These are phyloP conservation scores for Indicator indicator DNA, from an alignment of 2,113 vertebrate species.

Conservation along the genomic window DNA sequence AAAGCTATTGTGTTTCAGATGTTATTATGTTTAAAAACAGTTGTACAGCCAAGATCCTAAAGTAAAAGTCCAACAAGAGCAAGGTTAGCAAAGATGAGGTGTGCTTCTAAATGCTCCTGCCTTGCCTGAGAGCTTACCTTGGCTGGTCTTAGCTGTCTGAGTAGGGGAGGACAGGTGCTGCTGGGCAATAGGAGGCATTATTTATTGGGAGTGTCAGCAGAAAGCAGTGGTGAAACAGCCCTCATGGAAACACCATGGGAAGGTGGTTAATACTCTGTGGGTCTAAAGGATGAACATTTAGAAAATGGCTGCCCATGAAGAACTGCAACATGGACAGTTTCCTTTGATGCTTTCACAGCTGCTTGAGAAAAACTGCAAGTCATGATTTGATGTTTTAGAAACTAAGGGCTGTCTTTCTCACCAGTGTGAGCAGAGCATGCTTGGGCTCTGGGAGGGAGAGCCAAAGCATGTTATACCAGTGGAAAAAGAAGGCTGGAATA, in stretches of 20 bases:
- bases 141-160: background rate
- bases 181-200: background rate
- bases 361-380: background rate
- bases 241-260: background rate
- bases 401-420: background rate
- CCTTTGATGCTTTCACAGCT: background rate
- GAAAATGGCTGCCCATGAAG: background rate
- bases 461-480: background rate
- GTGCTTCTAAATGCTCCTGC: background rate
- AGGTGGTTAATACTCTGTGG: background rate
- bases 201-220: background rate
- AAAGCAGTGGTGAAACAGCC: background rate
- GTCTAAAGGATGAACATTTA: background rate
- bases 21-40: background rate
- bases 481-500: background rate
- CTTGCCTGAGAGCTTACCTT: background rate
- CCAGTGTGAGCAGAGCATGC: fast-evolving
- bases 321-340: background rate
- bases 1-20: background rate
- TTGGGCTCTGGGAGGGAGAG: background rate
- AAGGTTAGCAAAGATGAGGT: background rate
- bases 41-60: background rate
- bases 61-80: background rate
- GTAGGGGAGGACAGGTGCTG: background rate
- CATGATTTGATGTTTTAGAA: background rate